Base-by-base conservation (phyloP, 2,113 vertebrate species). In the Bambusicola thoracicus region DNA sequence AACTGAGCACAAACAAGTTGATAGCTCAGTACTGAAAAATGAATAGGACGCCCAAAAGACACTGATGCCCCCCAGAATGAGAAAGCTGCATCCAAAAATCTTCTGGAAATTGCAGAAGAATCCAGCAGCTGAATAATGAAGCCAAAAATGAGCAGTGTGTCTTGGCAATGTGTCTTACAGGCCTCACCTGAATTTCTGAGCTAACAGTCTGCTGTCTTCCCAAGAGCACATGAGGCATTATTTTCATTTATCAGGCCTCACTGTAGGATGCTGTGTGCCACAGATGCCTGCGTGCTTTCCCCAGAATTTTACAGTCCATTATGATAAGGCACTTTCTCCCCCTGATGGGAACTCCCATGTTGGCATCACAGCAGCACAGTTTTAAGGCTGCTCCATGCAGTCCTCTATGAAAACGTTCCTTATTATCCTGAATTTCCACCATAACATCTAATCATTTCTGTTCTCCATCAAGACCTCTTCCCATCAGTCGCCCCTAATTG, bases 51-150 rank as follows among this genome's bases (percentile, higher is more conserved):
- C 8, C 22, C 2, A 2, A 78, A 91, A 90, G 34, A 67, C 20
- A 55, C 2, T 0, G 0, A 1, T 65, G 27, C 56, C 27, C 10
- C 6, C 5, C 34, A 22, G 38, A 73, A 6, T 25, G 21, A 69
- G 19, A 73, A 81, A 82, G 9, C 4, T 67, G 27, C 34, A 91
- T 59, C 44, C 38, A 29, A 73, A 91, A 92, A 18, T 0, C 21
- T 90, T 74, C 62, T 87, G 70, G 19, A 82, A 38, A 79, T 24
- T 7, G 53, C 75, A 82, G 69, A 49, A 34, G 1, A 85, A 69
- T 55, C 21, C n/a, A 80, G 8, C 11, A 38, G n/a, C 36, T 1
- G 2, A 89, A 78, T 43, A 65, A 84, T 3, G 11, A 34, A 68
- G 67, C 3, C 6, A 43, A 68, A 74, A 65, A 13, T 10, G 53